Conservation (phyloP, 2,113 vertebrate genomes). For the Chaetodon trifascialis region DNA sequence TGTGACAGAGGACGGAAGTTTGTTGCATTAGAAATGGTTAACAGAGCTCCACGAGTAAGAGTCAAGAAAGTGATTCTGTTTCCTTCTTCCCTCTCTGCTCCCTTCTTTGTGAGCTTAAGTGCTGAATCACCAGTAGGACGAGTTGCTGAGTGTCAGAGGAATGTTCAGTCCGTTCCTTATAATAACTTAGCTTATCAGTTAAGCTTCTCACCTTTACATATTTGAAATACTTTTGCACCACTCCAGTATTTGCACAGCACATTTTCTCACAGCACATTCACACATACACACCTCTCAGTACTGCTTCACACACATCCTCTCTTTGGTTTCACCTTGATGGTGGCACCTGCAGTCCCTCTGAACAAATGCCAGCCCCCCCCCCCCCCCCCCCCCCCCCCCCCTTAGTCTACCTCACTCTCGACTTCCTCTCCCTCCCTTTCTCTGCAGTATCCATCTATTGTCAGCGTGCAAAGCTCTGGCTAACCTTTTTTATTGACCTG, state of each 20-base stretch:
- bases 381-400: background rate
- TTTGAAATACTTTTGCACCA: background rate
- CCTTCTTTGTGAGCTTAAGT: background rate
- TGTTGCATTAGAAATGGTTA: background rate
- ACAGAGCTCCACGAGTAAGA: background rate
- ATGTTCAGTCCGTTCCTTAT: background rate
- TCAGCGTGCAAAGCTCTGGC: slow-evolving; percentile 1
- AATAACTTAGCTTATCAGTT: background rate
- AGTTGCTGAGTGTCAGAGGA: background rate
- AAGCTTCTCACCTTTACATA: background rate
- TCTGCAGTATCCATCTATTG: slow-evolving; percentile 28
- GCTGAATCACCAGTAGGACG: background rate
- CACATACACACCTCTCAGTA: background rate
- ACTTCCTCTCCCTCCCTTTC: background rate
- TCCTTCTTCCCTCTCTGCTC: background rate
- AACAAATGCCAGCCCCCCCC: slow-evolving; percentile 30
- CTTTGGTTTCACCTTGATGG: slow-evolving; percentile 36
- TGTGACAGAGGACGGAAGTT: background rate
- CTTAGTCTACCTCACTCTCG: background rate
- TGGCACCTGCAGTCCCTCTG: slow-evolving; percentile 60
- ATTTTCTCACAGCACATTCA: background rate
- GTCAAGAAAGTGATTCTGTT: background rate
- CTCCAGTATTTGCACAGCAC: background rate
- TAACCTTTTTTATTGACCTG: slow-evolving; percentile 29
- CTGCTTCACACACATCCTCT: background rate